phyloP scores from a whole-genome alignment of 2,797 vertebrate species.

The Characodon lateralis region DNA sequence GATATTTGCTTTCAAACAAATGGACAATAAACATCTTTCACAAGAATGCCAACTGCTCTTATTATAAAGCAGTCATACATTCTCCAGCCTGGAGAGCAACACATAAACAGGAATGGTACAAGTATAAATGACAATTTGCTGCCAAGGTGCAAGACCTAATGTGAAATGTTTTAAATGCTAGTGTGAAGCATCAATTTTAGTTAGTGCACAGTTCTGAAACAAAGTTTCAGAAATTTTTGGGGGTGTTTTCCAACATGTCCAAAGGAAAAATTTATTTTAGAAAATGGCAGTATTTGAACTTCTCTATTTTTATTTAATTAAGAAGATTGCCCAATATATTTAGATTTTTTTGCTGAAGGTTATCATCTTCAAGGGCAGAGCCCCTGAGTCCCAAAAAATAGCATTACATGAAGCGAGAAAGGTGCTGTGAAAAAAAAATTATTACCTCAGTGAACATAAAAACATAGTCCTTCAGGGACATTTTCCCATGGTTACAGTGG shows the following conservation, averaged over 20 bases:
- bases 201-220: no score
- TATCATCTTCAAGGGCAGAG: constrained; percentile 7
- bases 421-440: constrained; percentile 27
- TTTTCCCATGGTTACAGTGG: constrained; percentile 28
- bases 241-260: neutral
- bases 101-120: neutral
- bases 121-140: constrained; percentile 7
- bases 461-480: constrained; percentile 20
- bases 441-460: constrained; percentile 35
- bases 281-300: constrained; percentile 3
- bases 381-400: constrained; percentile 14
- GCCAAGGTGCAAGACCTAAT: constrained; percentile 13
- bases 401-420: constrained; percentile 17
- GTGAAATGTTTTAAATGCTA: constrained; percentile 31
- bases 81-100: constrained; percentile 1
- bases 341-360: constrained; percentile 13
- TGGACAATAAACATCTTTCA: constrained; percentile 23
- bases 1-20: constrained; percentile 16
- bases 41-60: constrained; percentile 9
- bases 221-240: neutral
- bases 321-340: constrained; percentile 1
- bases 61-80: constrained; percentile 28
- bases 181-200: neutral
- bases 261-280: constrained; percentile 8
- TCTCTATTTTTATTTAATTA: neutral